Base-by-base conservation (phyloP, 2,888 invertebrate species). In the Andricus quercusramuli region DNA sequence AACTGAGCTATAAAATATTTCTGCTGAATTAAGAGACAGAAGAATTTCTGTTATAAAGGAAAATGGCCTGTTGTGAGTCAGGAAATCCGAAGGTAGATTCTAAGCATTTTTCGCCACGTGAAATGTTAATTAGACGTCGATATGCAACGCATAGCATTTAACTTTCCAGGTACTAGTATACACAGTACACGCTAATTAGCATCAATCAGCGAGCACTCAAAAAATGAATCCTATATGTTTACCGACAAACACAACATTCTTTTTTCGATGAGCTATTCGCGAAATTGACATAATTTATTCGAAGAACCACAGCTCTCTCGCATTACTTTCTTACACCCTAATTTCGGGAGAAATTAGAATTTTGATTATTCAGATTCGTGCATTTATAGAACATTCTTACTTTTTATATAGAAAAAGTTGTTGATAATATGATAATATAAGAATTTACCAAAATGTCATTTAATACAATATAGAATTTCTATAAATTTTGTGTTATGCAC, bases 221-320 rank as follows among this genome's bases (percentile, higher is more conserved):
- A 74, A 25, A 74, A 59, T 37, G 51, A 70, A 9, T 47, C 51
- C 70, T 51, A 51, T 51, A 70, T 15, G 20, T 37, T 67, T 56
- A 32, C 37, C n/a, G 70, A 74, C 70, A 74, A 74, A 56, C 56
- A 32, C 5, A 74, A 74, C 56, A 59, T 74, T 74, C 74, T 74
- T 29, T n/a, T 13, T 56, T 74, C 32, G n/a, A 37, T 2, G 20
- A 20, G n/a, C 29, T 17, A 70, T 74, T 74, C n/a, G 15, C 37
- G 5, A 74, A 74, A 56, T 70, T 74, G 56, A 56, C 51, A 32
- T 56, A 56, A 74, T 37, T 74, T 56, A 74, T 74, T 56, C n/a
- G 8, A 15, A 62, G n/a, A 62, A 15, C 25, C 4, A 22, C 25
- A 62, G 13, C 25, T 59, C 22, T n/a, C 22, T 20, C 20, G 15